Percentiles rank a stretch among this genome's conserved stretches.
phyloP scores from a whole-genome alignment of 2,113 vertebrate species.

The Ibidorhyncha struthersii region DNA sequence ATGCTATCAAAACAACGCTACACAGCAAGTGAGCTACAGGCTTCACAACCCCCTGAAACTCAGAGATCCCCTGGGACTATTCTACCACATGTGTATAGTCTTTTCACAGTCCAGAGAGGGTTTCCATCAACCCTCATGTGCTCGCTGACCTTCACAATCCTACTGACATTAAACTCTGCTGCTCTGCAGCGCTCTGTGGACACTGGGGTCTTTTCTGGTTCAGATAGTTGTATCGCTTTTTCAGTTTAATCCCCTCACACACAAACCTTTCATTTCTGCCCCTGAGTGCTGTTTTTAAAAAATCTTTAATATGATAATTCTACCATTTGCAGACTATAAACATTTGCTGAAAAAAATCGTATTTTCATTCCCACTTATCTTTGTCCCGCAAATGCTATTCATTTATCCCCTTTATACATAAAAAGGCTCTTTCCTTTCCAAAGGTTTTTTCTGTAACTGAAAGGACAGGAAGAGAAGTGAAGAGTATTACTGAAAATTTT shows the following conservation, averaged over 20 bases:
- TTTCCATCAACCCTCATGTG: slow-evolving; percentile 38
- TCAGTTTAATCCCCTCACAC: background rate
- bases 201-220: background rate
- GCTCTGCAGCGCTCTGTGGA: background rate
- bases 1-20: background rate
- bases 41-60: background rate
- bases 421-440: slow-evolving; percentile 43
- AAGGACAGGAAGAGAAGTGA: slow-evolving; percentile 43
- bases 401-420: slow-evolving; percentile 11
- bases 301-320: slow-evolving; percentile 22
- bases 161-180: background rate
- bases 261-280: background rate
- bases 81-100: slow-evolving; percentile 26
- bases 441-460: slow-evolving; percentile 2
- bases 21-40: background rate
- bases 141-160: slow-evolving; percentile 38
- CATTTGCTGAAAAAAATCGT: background rate
- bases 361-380: slow-evolving; percentile 31
- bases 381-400: background rate
- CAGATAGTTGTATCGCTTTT: background rate
- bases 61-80: background rate
- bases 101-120: slow-evolving; percentile 26
- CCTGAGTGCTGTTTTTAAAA: background rate
- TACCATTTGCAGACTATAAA: slow-evolving; percentile 11
- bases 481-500: slow-evolving; percentile 35